Evolutionary conservation across 37 sponge, comb jelly and placozoan genomes (phyloP), one percentile per base, ranked within the genome.

Genomic region (Crambe crambe): DNA sequence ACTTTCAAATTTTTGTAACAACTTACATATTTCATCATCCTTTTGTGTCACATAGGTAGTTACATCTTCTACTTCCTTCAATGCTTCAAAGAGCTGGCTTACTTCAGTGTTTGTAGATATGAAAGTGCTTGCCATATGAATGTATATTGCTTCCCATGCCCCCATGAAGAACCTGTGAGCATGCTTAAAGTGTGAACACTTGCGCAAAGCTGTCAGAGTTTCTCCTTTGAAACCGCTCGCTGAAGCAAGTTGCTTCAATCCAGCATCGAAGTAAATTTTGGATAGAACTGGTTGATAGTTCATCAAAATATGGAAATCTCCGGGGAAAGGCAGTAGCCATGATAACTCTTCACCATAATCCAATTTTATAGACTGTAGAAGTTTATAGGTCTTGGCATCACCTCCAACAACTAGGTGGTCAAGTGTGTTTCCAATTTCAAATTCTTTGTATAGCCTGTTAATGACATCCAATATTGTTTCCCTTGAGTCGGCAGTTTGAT

Each of bases 301-400:
- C n/a, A n/a, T 23, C n/a, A 8, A n/a, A n/a, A n/a, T n/a, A n/a
- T n/a, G n/a, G n/a, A n/a, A n/a, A n/a, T n/a, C n/a, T n/a, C n/a
- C n/a, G n/a, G n/a, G n/a, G n/a, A n/a, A n/a, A n/a, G n/a, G n/a
- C n/a, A n/a, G n/a, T n/a, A n/a, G n/a, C n/a, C n/a, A n/a, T n/a
- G n/a, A n/a, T n/a, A n/a, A n/a, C n/a, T n/a, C n/a, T n/a, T n/a
- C n/a, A n/a, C n/a, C n/a, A n/a, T n/a, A n/a, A n/a, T n/a, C n/a
- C n/a, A n/a, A n/a, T n/a, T n/a, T n/a, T n/a, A n/a, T n/a, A 9
- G 64, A 25, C 8, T n/a, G 22, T 27, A 25, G 15, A 27, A 63
- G n/a, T 25, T 63, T 18, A 34, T 74, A 74, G 4, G 57, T 47
- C 31, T 74, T 74, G 6, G 56, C 75, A 74, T 74, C 75, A 47